Evolutionary conservation across 2,113 vertebrate species (phyloP).

Genomic region (Platichthys flesus): DNA sequence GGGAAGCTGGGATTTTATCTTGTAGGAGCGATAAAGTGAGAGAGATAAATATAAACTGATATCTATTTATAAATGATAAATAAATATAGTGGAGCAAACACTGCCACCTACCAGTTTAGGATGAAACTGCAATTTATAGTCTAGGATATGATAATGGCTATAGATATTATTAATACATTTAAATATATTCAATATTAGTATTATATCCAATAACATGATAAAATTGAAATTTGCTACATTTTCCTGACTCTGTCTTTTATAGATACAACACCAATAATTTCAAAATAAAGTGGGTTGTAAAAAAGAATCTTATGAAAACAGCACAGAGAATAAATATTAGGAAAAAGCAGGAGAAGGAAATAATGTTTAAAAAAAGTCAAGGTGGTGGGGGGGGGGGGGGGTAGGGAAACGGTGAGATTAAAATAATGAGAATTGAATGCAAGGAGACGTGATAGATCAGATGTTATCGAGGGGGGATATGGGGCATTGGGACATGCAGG

Average conservation of each 20-base stretch:
- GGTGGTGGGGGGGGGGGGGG: neutral
- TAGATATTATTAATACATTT: neutral
- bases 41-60: conserved; percentile 5
- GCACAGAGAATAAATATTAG: conserved; percentile 20
- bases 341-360: neutral
- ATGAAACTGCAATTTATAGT: conserved; percentile 23
- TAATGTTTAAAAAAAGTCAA: neutral
- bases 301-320: neutral
- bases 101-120: conserved; percentile 28
- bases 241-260: neutral
- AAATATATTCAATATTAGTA: neutral
- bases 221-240: no score
- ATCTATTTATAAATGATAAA: conserved; percentile 9
- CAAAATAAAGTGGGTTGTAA: neutral
- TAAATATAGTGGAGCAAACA: conserved; percentile 8
- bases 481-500: conserved; percentile 74
- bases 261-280: neutral
- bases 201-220: neutral
- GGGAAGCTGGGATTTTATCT: conserved; percentile 17
- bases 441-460: conserved; percentile 9
- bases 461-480: conserved; percentile 14
- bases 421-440: conserved; percentile 24
- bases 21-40: neutral
- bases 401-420: conserved; percentile 22
- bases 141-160: neutral